Conservation (phyloP, 2,888 invertebrate genomes). For the Melolontha melolontha region DNA sequence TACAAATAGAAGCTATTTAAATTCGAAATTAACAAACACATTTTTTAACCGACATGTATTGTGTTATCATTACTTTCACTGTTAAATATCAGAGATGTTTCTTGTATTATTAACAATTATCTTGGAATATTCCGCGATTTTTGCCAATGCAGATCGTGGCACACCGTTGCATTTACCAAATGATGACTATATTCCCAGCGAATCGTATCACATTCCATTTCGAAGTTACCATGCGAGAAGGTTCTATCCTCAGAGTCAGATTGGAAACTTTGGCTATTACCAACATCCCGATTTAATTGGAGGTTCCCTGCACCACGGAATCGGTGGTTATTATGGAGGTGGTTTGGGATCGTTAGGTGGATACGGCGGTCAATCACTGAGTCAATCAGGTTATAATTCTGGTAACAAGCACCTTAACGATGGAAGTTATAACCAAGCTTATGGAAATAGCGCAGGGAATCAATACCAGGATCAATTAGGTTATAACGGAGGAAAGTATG, state of each 20-base stretch:
- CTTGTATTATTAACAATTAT: neutral
- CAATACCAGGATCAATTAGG: constrained; percentile 71
- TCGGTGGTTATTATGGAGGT: neutral
- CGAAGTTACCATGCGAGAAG: neutral
- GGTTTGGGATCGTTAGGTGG: neutral
- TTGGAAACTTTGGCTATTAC: neutral
- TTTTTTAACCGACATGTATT: constrained; percentile 3
- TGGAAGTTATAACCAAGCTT: constrained; percentile 68
- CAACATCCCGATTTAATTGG: neutral
- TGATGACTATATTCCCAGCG: constrained; percentile 1
- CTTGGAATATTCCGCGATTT: neutral
- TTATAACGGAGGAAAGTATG: constrained; percentile 68
- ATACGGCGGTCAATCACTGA: neutral
- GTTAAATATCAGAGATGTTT: neutral
- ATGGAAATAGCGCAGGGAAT: constrained; percentile 70
- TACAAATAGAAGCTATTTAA: constrained; percentile 8
- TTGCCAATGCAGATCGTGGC: neutral
- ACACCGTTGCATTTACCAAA: neutral
- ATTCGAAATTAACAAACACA: constrained; percentile 1
- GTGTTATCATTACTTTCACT: no score
- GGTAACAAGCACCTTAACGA: constrained; percentile 71
- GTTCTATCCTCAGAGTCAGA: constrained; percentile 1
- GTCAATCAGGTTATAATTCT: constrained; percentile 4
- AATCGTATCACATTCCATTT: neutral
- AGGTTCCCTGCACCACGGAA: neutral